Conservation (phyloP, 2,797 vertebrate genomes). For the Sebastolobus altivelis region DNA sequence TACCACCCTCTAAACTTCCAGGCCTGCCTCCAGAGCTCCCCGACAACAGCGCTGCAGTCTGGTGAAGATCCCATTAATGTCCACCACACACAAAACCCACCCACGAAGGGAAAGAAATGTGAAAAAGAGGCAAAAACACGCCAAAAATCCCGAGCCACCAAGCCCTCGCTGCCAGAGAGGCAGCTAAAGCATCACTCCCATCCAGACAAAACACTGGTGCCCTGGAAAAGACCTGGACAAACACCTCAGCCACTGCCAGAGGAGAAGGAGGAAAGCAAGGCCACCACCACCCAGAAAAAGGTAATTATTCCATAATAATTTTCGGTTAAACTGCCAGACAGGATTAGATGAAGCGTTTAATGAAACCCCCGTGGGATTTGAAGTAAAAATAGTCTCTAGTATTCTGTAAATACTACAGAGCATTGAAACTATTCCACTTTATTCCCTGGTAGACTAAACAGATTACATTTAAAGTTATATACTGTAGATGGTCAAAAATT, state of each 20-base stretch:
- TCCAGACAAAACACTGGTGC: constrained; percentile 58
- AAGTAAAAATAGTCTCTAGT: neutral
- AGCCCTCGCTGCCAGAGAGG: constrained; percentile 57
- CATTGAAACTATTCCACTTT: neutral
- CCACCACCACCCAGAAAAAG: constrained; percentile 70
- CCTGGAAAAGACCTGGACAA: constrained; percentile 72
- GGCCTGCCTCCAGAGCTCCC: constrained; percentile 72
- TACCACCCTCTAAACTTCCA: constrained; percentile 86
- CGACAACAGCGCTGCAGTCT: neutral
- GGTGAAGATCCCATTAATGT: neutral
- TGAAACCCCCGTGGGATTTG: neutral
- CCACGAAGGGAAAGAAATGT: neutral
- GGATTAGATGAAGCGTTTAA: neutral
- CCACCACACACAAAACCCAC: neutral
- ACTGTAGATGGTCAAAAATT: too few species aligned
- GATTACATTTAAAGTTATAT: neutral
- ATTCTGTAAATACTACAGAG: neutral
- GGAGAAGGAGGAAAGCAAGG: neutral
- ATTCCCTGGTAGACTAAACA: neutral
- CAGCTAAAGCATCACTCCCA: constrained; percentile 58
- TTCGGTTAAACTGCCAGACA: neutral
- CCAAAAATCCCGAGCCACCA: constrained; percentile 27
- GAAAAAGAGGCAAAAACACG: neutral
- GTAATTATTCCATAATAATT: constrained; percentile 55
- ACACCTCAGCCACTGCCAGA: neutral